Evolutionary conservation across 2,113 vertebrate genomes (phyloP), one percentile per base, ranked within the genome.

Genomic region (Bostrychus sinensis): DNA sequence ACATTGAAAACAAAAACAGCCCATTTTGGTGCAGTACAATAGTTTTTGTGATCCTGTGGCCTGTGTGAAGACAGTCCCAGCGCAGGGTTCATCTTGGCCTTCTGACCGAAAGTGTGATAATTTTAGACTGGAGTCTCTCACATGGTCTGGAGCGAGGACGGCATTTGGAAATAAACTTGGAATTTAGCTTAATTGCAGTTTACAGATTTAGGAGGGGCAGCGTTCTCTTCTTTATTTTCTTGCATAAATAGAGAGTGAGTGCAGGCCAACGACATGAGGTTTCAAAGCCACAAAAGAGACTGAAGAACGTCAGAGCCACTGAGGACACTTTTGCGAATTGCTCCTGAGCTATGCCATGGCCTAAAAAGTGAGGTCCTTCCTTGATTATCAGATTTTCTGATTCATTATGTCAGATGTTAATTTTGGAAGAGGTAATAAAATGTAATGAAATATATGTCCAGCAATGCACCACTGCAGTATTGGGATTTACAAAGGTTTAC

Each of bases 111-210:
- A 75, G 89, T 93, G 91, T 91, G 88, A 91, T 91, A 90, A 93
- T 92, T 93, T 91, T 91, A 92, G 90, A 89, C 83, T 79, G 28
- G 51, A 88, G 80, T 80, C 83, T 91, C 86, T 93, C 90, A 89
- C 89, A 90, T 92, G 90, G 90, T 92, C 90, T 91, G 91, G 90
- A 92, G 88, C 84, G 76, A 88, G 72, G 83, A 92, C 66, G 81
- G 83, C 83, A 85, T 91, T 92, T 90, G 86, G 88, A 92, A 91
- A 93, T 92, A 91, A 91, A 92, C 84, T 85, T 92, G 89, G 89
- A 93, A 92, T 93, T 91, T 85, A 87, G 81, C 89, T 92, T 93
- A 91, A 93, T 91, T 92, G 90, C 82, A 91, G 90, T 92, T 93
- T 92, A 91, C 90, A 89, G 88, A 91, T 91, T 88, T 92, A 91